Base-by-base conservation (phyloP, 2,797 vertebrate genomes). In the Argya squamiceps region DNA sequence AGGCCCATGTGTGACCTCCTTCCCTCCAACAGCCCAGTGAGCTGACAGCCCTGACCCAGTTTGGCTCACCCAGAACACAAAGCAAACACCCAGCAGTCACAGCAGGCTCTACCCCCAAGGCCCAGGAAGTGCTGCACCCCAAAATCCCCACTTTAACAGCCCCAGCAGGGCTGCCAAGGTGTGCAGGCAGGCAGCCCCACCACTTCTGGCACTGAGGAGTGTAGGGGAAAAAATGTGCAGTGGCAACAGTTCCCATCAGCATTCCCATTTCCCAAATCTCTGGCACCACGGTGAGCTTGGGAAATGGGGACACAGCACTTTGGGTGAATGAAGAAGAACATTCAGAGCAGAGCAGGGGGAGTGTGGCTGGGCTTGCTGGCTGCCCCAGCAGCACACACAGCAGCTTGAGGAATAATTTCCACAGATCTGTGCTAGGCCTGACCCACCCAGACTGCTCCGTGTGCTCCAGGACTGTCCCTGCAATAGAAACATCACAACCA, bases 61-160 rank as follows among this genome's bases (percentile, higher is more conserved):
- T 91, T 20, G 44, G 37, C 36, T 17, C 22, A 44, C 6, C 4
- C 49, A 53, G 29, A 56, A 18, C 59, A 44, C 30, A 19, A 22
- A 2, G 34, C 44, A 37, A 49, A 49, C 2, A 19, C 30, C 2
- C 43, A 30, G 67, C 67, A 41, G 15, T 4, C 19, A 2, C 0
- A 15, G 34, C 67, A 41, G 69, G n/a, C 20, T 62, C 58, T 30
- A 16, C 10, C 27, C 3, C 21, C 2, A 1, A 20, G 13, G 16
- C 55, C 44, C 20, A 82, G 87, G 68, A 86, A 91, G 73, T 10
- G 34, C 65, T 55, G 70, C 3, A 2, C 13, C 78, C 14, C 8
- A 73, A 75, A 86, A 65, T 4, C 29, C 50, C 36, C 50, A 36
- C 58, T 27, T 6, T 1, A 73, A 26, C 12, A 85, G 69, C 21